Base-by-base conservation (phyloP, 1,140 invertebrate species). In the Lethocerus indicus region DNA sequence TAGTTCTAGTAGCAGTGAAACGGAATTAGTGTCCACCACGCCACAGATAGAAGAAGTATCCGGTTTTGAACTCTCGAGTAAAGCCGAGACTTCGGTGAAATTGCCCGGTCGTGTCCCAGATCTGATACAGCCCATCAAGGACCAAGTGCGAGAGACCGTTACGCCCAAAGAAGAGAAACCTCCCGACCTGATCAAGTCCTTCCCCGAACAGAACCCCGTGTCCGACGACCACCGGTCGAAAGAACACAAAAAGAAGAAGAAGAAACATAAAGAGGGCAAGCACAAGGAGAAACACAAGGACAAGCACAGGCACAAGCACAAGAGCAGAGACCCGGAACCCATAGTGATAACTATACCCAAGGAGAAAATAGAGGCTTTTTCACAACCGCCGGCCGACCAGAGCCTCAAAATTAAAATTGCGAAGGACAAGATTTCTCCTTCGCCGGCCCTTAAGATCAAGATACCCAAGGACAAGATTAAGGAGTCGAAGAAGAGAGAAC, bases 281-380 rank as follows among this genome's bases (percentile, higher is more conserved):
- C 37, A 53, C 29, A 49, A 53, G 41, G 40, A 53, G 16, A 46
- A 50, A 16, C 47, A 53, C 25, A 53, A 53, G 41, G 50, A 51
- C n/a, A 51, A 51, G 42, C 52, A 53, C 26, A 53, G 50, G 47
- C 52, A 53, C 21, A 53, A 53, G 32, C 47, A 53, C 20, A 53
- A 49, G 42, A 29, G 40, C 24, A 49, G 44, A 20, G 52, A 53
- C 18, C 47, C 52, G 6, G 52, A 48, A 20, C 52, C 52, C 16
- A 53, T 53, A 20, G 47, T 49, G 3, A 53, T 53, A 9, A 53
- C 52, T 2, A 53, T 53, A 13, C 52, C 52, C 3, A 53, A 53
- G 26, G 52, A 53, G 2, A 53, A 53, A 35, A 18, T 53, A 2
- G 50, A 47, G 1, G 32, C 44, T n/a, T n/a, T n/a, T n/a, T 29